A percentile compares a stretch with the other conserved stretches of the same genome.
Conservation (phyloP, 2,888 invertebrate species). For the Frankliniella intonsa region DNA sequence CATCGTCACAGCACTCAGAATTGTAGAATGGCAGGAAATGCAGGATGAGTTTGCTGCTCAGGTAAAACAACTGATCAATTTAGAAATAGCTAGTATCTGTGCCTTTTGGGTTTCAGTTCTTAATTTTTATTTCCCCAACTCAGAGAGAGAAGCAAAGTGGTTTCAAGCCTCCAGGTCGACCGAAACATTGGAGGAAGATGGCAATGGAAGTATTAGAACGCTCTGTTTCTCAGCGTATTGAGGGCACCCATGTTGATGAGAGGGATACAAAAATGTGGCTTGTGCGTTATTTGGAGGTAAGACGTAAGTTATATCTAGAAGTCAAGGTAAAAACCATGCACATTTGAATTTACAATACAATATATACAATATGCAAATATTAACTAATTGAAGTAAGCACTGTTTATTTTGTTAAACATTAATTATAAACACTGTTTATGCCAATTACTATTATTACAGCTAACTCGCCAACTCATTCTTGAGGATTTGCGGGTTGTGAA, state of each 20-base stretch:
- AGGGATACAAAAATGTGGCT: constrained; percentile 92
- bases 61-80: constrained; percentile 42
- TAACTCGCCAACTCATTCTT: constrained; percentile 77
- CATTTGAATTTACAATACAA: too few relatives aligned
- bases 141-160: constrained; percentile 73
- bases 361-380: too few relatives aligned
- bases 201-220: constrained; percentile 76
- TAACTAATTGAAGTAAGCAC: too few relatives aligned
- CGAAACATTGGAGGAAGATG: constrained; percentile 85
- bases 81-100: constrained; percentile 34
- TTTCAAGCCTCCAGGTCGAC: constrained; percentile 90
- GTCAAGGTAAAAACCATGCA: background rate
- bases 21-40: constrained; percentile 95
- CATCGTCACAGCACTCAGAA: constrained; percentile 91
- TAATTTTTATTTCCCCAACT: constrained; percentile 38
- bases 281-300: constrained; percentile 80
- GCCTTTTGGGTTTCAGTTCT: background rate
- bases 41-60: constrained; percentile 82
- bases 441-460: constrained; percentile 37
- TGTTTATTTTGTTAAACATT: too few relatives aligned
- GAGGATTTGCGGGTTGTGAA: constrained; percentile 90
- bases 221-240: constrained; percentile 77
- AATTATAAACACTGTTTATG: too few relatives aligned
- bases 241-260: constrained; percentile 93
- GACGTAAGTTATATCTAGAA: background rate